Percentiles rank a stretch among this genome's conserved stretches.
Conservation (phyloP, 2,113 vertebrate species). For the Psophia crepitans region DNA sequence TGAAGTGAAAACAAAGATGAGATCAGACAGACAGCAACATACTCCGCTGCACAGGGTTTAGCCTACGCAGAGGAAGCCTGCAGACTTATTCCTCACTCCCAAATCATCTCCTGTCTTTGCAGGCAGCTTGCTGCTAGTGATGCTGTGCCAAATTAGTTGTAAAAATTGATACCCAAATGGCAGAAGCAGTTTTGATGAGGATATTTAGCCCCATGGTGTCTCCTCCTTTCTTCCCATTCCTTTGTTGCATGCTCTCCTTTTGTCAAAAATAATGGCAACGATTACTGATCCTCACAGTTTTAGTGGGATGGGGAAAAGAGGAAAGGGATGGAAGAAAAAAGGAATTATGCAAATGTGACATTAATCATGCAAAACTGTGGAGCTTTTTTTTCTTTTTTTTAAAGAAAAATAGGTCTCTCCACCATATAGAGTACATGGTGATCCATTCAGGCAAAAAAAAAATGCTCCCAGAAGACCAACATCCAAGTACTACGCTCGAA, state of each 20-base stretch:
- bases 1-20: background rate
- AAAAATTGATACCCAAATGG: constrained; percentile 40
- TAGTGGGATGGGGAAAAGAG: background rate
- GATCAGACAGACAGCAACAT: background rate
- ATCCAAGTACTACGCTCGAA: background rate
- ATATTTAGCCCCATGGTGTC: background rate
- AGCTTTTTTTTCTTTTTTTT: no score
- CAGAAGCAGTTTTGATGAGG: constrained; percentile 12
- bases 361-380: constrained; percentile 10
- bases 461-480: background rate
- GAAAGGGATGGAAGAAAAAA: constrained; percentile 6
- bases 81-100: constrained; percentile 5
- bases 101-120: background rate
- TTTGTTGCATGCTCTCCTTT: background rate
- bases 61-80: constrained; percentile 6
- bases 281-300: constrained; percentile 2
- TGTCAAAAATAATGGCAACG: constrained; percentile 17
- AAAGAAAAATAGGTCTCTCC: background rate
- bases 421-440: background rate
- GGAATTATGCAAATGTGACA: constrained; percentile 33
- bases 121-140: background rate
- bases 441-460: background rate
- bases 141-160: constrained; percentile 32
- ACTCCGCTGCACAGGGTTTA: background rate
- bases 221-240: background rate